A percentile compares a stretch with the other conserved stretches of the same genome.
Conservation (phyloP, 1,140 invertebrate species). For the Halictus rubicundus region DNA sequence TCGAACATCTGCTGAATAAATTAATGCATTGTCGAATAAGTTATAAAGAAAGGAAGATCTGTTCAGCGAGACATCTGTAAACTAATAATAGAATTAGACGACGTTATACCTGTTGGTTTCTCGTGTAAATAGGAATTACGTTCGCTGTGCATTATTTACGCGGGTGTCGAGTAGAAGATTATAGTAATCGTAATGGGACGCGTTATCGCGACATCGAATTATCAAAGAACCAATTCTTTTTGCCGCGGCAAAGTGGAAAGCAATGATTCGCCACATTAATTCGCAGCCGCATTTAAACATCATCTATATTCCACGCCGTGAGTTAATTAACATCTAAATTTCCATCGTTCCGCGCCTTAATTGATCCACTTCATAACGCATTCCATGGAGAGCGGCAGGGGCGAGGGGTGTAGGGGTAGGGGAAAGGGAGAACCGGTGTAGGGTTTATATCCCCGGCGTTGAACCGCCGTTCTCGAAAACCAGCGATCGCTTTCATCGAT, state of each 20-base stretch:
- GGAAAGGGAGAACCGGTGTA: neutral
- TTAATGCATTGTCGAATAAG: no score
- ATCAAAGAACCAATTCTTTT: neutral
- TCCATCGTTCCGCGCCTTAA: conserved; percentile 40
- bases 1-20: no score
- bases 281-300: conserved; percentile 23
- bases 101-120: no score
- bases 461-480: conserved; percentile 32
- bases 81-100: no score
- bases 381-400: neutral
- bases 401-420: neutral
- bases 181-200: no score
- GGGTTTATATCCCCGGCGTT: conserved; percentile 14
- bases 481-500: conserved; percentile 42
- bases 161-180: no score
- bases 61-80: no score
- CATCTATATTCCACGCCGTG: conserved; percentile 24
- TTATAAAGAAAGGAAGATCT: no score
- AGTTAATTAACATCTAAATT: conserved; percentile 48
- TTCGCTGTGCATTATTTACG: no score
- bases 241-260: neutral
- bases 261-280: conserved; percentile 20
- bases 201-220: no score
- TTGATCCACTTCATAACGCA: conserved; percentile 48
- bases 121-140: no score